Base-by-base conservation (phyloP, 2,797 vertebrate species). In the Menidia menidia region DNA sequence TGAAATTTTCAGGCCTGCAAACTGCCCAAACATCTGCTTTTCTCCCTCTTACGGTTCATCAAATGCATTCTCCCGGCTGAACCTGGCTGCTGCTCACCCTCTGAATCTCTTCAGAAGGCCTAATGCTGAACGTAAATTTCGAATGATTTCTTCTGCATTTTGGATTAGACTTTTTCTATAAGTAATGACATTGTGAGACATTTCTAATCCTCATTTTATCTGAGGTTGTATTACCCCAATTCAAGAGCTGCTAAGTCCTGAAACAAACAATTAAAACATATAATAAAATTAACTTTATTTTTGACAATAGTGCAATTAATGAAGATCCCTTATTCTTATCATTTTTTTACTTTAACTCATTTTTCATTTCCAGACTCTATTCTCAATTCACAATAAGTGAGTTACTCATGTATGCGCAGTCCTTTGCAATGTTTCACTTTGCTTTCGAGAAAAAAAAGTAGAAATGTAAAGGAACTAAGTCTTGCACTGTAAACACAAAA, bases 401-500 rank as follows among this genome's bases (percentile, higher is more conserved):
- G 31, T 35, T 18, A 10, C 19, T 10, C 15, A 4, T 44, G 18
- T 71, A 59, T 45, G 15, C 25, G 18, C 5, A 6, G 48, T 72
- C 42, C 12, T 63, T 41, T 41, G 67, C 43, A 45, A 55, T 32
- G 44, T 48, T 10, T 33, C 6, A 10, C 72, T 68, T 56, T 60
- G 53, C 51, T 70, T 61, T 44, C 68, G 53, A 66, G 30, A 52
- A 15, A 77, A 15, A 77, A 31, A 78, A 77, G 68, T 33, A 32
- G 15, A 39, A 70, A 50, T 5, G 6, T 14, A 57, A 58, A 52
- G 62, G 64, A 35, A 61, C 65, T 1, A 56, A 77, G 79, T 64
- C 76, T 78, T 65, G 54, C 73, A 63, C 61, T 62, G 62, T 51
- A 69, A 87, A 72, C 71, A n/a, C 65, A 52, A 64, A 90, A 72